Evolutionary conservation across 2,113 vertebrate genomes (phyloP).

Genomic region (Grammomys surdaster): DNA sequence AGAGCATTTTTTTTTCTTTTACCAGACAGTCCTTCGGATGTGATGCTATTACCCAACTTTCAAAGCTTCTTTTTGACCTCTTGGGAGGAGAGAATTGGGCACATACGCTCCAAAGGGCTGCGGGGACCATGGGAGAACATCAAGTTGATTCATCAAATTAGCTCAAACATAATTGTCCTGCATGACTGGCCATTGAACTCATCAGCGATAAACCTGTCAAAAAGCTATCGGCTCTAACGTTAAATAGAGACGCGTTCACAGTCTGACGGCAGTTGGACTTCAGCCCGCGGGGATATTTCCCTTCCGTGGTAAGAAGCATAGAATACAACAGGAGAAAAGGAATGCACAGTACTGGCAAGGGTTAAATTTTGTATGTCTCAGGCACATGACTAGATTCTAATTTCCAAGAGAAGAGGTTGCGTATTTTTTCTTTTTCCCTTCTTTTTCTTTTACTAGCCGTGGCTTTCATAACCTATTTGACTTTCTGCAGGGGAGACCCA

Average conservation of each 20-base stretch:
- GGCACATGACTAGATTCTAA: not conserved
- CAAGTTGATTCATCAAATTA: slow-evolving; percentile 98
- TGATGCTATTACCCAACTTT: slow-evolving; percentile 89
- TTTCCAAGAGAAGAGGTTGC: not conserved
- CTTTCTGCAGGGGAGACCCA: not conserved
- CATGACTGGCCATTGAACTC: slow-evolving; percentile 93
- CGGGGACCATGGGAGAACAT: slow-evolving; percentile 90
- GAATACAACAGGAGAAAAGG: slow-evolving; percentile 77
- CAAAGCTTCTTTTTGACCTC: slow-evolving; percentile 93
- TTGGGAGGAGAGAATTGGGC: slow-evolving; percentile 86
- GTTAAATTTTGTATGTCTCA: not conserved
- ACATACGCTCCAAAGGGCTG: slow-evolving; percentile 90
- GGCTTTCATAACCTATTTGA: not conserved
- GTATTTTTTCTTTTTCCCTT: not conserved
- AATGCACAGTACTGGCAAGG: slow-evolving; percentile 62
- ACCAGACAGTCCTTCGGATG: slow-evolving; percentile 85
- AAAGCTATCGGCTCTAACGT: slow-evolving; percentile 92
- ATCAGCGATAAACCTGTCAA: slow-evolving; percentile 95
- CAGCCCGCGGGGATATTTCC: slow-evolving; percentile 87
- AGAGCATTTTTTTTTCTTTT: slow-evolving; percentile 79
- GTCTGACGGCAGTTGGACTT: slow-evolving; percentile 90
- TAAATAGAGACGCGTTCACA: slow-evolving; percentile 94
- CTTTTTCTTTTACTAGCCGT: not conserved
- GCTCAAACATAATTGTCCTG: slow-evolving; percentile 93
- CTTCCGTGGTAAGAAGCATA: slow-evolving; percentile 80